Base-by-base conservation (phyloP, 2,113 vertebrate genomes). In the Tylochromis polylepis region DNA sequence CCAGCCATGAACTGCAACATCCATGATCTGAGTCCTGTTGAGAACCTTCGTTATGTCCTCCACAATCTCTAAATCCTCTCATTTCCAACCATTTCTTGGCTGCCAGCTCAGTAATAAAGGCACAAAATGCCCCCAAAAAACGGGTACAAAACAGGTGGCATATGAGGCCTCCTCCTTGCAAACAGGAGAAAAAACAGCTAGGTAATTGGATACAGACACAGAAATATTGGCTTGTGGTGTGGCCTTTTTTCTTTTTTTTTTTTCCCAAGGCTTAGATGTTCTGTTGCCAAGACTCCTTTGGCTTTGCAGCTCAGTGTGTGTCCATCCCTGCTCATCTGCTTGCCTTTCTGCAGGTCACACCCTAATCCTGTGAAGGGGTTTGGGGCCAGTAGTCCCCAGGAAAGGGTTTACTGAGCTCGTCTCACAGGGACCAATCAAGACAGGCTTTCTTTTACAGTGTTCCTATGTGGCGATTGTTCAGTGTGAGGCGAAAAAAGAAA, bases 391-490 rank as follows among this genome's bases (percentile, higher is more conserved):
- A 83, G 79, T 82, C 89, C 75, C 65, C 31, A 88, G 90, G 84
- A 93, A 91, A 75, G 81, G 88, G 82, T 91, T 94, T 93, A 89
- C 81, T 10, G 16, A 31, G 62, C 83, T 62, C 11, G 62, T 92
- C 95, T 95, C 93, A 5, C 67, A 87, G 94, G 94, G 93, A 94
- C 94, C 93, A 95, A 96, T 96, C 95, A 94, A 84, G 60, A 62
- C 83, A 6, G 49, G 41, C 86, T 87, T 67, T 81, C 84, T 86
- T 41, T 88, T 70, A 27, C 59, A 22, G 24, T 55, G 59, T 80
- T 85, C 82, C 78, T 67, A 16, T 87, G 59, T 90, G 29, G n/a
- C 2, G 36, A 79, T 82, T 88, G 87, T 85, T 77, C 72, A 38
- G 81, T 83, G 87, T n/a, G 55, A 67, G 56, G 22, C 14, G 0